phyloP scores from a whole-genome alignment of 1,140 invertebrate species.

The Nylanderia fulva region DNA sequence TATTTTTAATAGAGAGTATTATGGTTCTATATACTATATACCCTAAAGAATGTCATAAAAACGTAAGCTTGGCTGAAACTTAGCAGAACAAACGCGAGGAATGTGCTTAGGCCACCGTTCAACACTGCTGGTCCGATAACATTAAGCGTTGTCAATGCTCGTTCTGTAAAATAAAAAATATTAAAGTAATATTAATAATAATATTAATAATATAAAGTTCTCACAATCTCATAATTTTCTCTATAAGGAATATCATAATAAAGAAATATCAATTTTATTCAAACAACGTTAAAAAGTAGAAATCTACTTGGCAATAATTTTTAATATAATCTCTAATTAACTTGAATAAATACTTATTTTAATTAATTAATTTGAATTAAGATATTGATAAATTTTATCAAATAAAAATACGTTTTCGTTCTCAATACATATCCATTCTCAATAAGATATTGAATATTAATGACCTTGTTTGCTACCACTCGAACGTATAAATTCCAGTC shows the following conservation, averaged over 20 bases:
- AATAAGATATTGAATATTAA: background rate
- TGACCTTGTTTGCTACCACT: constrained; percentile 83
- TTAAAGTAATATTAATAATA: too few relatives aligned
- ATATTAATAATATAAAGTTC: background rate
- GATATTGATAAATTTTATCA: background rate
- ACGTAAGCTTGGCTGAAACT: constrained; percentile 85
- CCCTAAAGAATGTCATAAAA: constrained; percentile 86
- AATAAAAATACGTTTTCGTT: background rate
- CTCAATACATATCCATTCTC: background rate
- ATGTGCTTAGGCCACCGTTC: constrained; percentile 86
- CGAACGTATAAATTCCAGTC: constrained; percentile 85
- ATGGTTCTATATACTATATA: constrained; percentile 73
- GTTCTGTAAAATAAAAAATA: constrained; percentile 76
- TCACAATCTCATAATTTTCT: background rate
- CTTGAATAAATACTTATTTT: constrained; percentile 1
- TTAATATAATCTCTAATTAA: background rate
- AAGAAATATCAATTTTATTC: background rate
- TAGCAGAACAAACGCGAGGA: constrained; percentile 86
- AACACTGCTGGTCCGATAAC: constrained; percentile 86
- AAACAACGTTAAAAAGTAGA: background rate
- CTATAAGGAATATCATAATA: background rate
- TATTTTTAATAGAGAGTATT: background rate
- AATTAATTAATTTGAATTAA: background rate
- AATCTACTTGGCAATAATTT: background rate
- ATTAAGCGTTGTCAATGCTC: constrained; percentile 82